Evolutionary conservation across 2,888 invertebrate species (phyloP).

Genomic region (Zaprionus obscuricornis): DNA sequence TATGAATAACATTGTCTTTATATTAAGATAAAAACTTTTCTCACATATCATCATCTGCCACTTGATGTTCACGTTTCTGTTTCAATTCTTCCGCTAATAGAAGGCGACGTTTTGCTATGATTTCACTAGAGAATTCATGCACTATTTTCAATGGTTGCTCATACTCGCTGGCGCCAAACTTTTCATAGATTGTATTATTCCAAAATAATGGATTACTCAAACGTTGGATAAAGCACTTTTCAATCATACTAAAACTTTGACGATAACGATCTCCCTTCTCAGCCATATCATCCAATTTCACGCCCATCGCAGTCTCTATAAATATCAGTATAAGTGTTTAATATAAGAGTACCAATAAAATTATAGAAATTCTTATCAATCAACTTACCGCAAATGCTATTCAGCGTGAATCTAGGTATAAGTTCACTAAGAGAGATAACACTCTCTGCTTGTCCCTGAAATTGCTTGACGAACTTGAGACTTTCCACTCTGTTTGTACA

Average conservation of each 20-base stretch:
- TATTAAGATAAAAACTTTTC: not conserved
- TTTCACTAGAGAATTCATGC: conserved; percentile 64
- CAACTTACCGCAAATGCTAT: conserved; percentile 68
- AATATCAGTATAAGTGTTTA: not conserved
- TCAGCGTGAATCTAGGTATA: conserved; percentile 75
- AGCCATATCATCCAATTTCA: conserved; percentile 63
- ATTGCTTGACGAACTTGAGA: conserved; percentile 53
- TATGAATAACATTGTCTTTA: not conserved
- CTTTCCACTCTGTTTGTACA: conserved; percentile 67
- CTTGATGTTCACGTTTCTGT: not conserved
- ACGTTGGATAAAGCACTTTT: conserved; percentile 55
- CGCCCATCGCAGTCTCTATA: conserved; percentile 72
- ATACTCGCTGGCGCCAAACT: conserved; percentile 45
- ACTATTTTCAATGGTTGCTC: conserved; percentile 50
- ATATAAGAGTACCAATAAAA: not conserved
- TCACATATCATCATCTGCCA: not conserved
- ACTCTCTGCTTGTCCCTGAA: conserved; percentile 23
- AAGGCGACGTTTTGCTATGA: conserved; percentile 64
- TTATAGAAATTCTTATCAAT: not conserved
- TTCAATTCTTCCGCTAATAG: conserved; percentile 38
- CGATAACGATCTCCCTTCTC: conserved; percentile 69
- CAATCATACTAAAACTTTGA: conserved; percentile 49
- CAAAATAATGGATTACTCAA: conserved; percentile 54
- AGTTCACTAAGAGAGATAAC: conserved; percentile 23
- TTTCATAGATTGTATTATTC: conserved; percentile 44